Conservation (phyloP, 2,113 vertebrate species). For the Lampris megalopsis region DNA sequence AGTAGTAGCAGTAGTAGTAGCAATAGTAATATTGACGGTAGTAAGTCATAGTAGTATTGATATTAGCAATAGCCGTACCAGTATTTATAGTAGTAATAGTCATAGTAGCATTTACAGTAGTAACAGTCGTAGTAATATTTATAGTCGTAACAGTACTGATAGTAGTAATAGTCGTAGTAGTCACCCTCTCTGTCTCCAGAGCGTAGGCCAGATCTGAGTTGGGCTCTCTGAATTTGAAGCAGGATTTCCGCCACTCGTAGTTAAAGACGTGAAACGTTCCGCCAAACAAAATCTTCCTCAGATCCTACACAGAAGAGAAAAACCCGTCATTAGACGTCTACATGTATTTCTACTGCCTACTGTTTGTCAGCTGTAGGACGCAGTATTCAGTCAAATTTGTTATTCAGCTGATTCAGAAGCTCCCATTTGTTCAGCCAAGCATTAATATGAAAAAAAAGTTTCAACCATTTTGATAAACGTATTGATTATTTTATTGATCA, state of each 20-base stretch:
- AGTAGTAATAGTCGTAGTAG: neutral
- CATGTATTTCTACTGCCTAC: neutral
- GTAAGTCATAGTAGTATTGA: neutral
- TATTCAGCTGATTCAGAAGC: too few relatives aligned
- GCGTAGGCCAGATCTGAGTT: conserved; percentile 81
- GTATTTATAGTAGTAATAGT: neutral
- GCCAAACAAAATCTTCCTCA: conserved; percentile 85
- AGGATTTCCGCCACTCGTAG: conserved; percentile 82
- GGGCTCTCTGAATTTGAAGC: conserved; percentile 83
- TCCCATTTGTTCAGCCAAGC: too few relatives aligned
- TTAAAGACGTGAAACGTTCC: conserved; percentile 74
- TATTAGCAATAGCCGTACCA: neutral
- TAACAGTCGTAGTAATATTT: neutral
- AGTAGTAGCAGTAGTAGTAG: neutral
- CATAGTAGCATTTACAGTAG: neutral
- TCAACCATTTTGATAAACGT: too few relatives aligned
- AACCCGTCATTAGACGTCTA: conserved; percentile 30
- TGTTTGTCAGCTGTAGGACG: too few relatives aligned
- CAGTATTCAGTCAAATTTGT: too few relatives aligned
- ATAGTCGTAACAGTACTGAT: neutral
- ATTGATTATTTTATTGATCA: too few relatives aligned
- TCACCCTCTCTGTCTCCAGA: conserved; percentile 84
- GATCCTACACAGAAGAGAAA: conserved; percentile 70
- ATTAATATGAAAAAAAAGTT: too few relatives aligned
- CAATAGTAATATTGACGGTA: neutral